Evolutionary conservation across 2,113 vertebrate genomes (phyloP), one percentile per base, ranked within the genome.

Genomic region (Gallinago paraguaiae): DNA sequence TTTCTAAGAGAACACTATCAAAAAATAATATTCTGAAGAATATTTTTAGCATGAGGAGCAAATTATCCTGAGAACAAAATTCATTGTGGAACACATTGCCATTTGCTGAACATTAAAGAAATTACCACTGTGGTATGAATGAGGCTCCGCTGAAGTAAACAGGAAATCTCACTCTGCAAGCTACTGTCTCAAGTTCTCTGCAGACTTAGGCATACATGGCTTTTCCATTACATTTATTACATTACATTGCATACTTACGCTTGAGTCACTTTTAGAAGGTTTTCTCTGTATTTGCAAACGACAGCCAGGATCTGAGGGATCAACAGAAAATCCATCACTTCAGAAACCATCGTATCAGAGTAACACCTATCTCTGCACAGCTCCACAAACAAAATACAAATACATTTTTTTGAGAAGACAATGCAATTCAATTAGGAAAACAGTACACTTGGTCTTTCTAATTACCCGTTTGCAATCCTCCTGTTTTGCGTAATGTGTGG

Each of bases 401-500:
- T 39, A 39, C 39, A 39, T 39, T 30, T 77, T 3, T 12, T 76
- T 72, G 56, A 48, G 22, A 13, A 39, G 30, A 19, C 53, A 82
- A 50, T 18, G 13, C 30, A 39, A 68, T 39, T 56, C 35, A 72
- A 13, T 41, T 27, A 60, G 14, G 33, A 45, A 10, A 92, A 65
- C 17, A 33, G 69, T 23, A 9, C 28, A 8, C 13, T 30, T 30
- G 27, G 19, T 31, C 9, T 46, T 83, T 25, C 25, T 51, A 43
- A 82, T 68, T 23, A 48, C 20, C 23, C 0, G 0, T 64, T 64
- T 71, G 39, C 6, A 1, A 43, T 35, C 22, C 80, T 53, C 8
- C 11, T 30, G 20, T 41, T 74, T 17, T 0, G 0, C 28, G 35
- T 54, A 48, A 61, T 1, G 19, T 17, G 30, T 20, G 37, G n/a